Conservation (phyloP, 2,888 invertebrate genomes). For the Acanthoscelides obtectus region DNA sequence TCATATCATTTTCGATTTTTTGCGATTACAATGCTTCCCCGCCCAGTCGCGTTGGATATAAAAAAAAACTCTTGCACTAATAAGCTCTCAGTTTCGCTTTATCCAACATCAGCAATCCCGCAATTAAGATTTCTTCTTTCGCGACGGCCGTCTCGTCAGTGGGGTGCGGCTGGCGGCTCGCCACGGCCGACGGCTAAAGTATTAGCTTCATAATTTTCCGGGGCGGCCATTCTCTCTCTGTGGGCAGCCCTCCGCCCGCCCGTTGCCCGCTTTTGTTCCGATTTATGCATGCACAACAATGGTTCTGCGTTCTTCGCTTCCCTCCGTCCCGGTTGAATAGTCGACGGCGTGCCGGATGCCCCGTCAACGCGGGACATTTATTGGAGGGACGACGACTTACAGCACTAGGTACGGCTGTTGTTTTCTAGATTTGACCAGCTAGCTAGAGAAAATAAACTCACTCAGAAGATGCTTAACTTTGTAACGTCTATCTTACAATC, state of each 20-base stretch:
- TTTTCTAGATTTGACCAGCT: no score
- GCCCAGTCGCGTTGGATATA: no score
- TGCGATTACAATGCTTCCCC: no score
- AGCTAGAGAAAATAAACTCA: no score
- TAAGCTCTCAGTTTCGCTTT: background rate
- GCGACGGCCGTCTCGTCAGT: conserved; percentile 1
- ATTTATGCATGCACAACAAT: conserved; percentile 23
- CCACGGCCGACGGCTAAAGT: conserved; percentile 1
- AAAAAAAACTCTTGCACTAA: background rate
- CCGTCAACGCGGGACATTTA: conserved; percentile 20
- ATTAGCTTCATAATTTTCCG: conserved; percentile 20
- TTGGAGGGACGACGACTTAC: conserved; percentile 18
- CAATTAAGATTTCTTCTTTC: conserved; percentile 32
- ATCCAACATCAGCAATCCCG: conserved; percentile 23
- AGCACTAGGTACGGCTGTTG: no score
- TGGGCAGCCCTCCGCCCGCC: background rate
- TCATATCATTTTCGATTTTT: no score
- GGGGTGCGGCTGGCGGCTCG: background rate
- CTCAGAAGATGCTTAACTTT: no score
- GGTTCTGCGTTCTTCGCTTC: conserved; percentile 18
- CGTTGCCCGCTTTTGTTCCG: conserved; percentile 10
- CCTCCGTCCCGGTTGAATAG: conserved; percentile 9
- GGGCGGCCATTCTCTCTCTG: conserved; percentile 18
- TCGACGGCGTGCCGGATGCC: conserved; percentile 17
- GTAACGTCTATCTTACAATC: no score